These are phyloP conservation scores for Eulemur coronatus DNA, from an alignment of 2,797 vertebrate species.

Conservation along the genomic window DNA sequence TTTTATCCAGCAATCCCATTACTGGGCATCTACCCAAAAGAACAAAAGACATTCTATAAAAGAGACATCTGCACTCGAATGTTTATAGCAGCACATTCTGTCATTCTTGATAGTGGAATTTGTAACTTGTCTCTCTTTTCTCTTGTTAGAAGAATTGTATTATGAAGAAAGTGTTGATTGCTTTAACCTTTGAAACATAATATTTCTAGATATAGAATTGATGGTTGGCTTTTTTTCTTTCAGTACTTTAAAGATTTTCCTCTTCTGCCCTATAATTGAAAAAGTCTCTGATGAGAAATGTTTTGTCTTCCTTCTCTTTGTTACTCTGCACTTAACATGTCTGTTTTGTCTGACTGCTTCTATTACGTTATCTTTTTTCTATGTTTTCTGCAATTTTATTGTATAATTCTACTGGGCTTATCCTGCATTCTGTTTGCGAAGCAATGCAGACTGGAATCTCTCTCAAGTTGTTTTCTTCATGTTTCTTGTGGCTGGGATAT, in stretches of 20 bases:
- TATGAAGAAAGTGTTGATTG: background rate
- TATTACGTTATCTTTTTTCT: background rate
- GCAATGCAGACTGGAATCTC: background rate
- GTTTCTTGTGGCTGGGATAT: background rate
- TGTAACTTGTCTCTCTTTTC: background rate
- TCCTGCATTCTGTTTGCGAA: background rate
- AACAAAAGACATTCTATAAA: no score
- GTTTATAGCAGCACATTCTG: no score
- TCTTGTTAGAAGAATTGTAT: background rate
- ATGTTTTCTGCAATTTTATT: no score
- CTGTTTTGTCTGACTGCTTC: background rate
- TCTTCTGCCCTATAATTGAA: background rate
- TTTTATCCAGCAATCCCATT: no score
- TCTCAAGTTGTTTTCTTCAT: background rate
- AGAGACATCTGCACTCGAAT: no score
- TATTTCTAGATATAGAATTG: background rate
- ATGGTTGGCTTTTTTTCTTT: background rate
- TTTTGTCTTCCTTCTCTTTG: background rate
- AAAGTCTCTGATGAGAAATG: background rate
- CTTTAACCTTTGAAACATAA: background rate
- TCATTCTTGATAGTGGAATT: background rate
- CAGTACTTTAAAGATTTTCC: background rate
- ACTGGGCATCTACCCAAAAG: no score
- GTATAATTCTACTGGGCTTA: background rate
- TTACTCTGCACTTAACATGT: background rate